Conservation (phyloP, 2,888 invertebrate genomes). For the Eupithecia inturbata region DNA sequence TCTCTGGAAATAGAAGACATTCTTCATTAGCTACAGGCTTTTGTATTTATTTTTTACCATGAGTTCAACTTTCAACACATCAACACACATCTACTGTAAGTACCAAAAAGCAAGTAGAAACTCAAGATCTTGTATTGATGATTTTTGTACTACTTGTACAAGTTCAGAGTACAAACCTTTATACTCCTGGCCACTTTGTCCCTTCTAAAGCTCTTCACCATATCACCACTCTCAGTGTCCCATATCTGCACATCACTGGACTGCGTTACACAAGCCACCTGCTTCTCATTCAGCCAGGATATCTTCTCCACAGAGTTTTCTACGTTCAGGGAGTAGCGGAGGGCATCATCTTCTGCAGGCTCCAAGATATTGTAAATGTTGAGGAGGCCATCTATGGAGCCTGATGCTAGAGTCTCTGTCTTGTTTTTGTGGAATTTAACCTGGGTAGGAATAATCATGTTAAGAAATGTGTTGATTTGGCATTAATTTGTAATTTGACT, state of each 20-base stretch:
- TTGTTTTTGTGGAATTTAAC: constrained; percentile 89
- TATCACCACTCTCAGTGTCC: constrained; percentile 86
- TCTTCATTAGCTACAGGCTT: neutral
- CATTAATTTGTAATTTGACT: neutral
- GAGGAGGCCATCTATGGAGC: constrained; percentile 92
- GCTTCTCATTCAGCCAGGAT: constrained; percentile 79
- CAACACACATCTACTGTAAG: neutral
- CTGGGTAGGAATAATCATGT: constrained; percentile 53
- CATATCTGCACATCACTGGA: constrained; percentile 88
- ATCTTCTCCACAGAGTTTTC: constrained; percentile 89
- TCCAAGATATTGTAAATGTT: constrained; percentile 92
- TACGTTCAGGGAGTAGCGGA: constrained; percentile 90
- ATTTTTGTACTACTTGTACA: neutral
- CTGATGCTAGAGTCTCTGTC: constrained; percentile 87
- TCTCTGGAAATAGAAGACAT: constrained; percentile 71
- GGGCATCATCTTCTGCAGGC: constrained; percentile 90
- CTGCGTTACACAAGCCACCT: constrained; percentile 87
- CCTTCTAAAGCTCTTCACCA: constrained; percentile 83
- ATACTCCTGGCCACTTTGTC: constrained; percentile 84
- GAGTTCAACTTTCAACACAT: neutral
- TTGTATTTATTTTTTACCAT: neutral
- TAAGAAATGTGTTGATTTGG: neutral
- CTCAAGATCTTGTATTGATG: neutral
- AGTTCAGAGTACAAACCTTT: constrained; percentile 66
- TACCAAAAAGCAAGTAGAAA: neutral